phyloP scores from a whole-genome alignment of 2,797 vertebrate species.

The Adelosebastes latens region DNA sequence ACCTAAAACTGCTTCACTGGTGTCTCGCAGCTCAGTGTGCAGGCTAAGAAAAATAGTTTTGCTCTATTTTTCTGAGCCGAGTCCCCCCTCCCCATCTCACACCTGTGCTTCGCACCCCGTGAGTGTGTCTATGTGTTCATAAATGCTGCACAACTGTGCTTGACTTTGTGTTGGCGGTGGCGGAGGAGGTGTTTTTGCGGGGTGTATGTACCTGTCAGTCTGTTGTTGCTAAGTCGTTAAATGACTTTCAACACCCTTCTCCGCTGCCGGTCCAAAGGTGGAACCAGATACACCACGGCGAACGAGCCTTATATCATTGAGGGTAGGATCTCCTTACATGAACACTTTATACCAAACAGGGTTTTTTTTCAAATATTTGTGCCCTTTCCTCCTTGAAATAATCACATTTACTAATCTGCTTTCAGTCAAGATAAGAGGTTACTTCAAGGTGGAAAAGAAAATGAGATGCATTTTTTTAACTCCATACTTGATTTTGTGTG shows the following conservation, averaged over 20 bases:
- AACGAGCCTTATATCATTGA: slow-evolving; percentile 79
- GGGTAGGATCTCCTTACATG: slow-evolving; percentile 69
- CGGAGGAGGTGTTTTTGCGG: slow-evolving; percentile 53
- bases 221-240: slow-evolving; percentile 69
- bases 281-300: slow-evolving; percentile 30
- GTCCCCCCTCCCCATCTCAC: background rate
- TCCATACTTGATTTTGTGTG: background rate
- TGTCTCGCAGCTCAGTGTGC: slow-evolving; percentile 14
- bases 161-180: slow-evolving; percentile 53
- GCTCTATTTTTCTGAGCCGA: slow-evolving; percentile 15
- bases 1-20: slow-evolving; percentile 21
- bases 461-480: slow-evolving; percentile 9
- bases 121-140: slow-evolving; percentile 11
- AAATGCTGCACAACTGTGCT: slow-evolving; percentile 31
- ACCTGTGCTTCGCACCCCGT: background rate
- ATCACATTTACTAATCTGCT: slow-evolving; percentile 4
- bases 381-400: slow-evolving; percentile 24
- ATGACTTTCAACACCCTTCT: slow-evolving; percentile 69
- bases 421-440: background rate
- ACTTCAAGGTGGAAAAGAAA: slow-evolving; percentile 21
- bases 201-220: slow-evolving; percentile 64
- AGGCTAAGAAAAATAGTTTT: slow-evolving; percentile 4
- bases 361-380: slow-evolving; percentile 23
- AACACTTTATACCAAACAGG: slow-evolving; percentile 34
- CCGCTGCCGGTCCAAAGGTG: slow-evolving; percentile 73